Percentiles rank a stretch among this genome's conserved stretches.
Evolutionary conservation across 2,888 invertebrate species (phyloP).

Genomic region (Plebejus melissa): DNA sequence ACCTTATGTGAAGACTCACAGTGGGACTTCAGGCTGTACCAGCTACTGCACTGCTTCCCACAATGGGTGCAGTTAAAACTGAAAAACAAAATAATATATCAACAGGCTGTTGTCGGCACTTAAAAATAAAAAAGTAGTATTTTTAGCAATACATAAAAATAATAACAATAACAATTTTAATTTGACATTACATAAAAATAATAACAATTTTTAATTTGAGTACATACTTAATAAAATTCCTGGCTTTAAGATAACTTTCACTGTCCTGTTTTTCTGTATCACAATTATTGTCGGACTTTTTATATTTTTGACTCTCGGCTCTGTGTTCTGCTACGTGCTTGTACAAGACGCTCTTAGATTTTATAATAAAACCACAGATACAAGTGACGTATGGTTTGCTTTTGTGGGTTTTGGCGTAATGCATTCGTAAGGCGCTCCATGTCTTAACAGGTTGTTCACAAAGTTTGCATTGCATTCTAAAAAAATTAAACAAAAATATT

Average conservation of each 20-base stretch:
- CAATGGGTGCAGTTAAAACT: conserved; percentile 70
- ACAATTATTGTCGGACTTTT: conserved; percentile 43
- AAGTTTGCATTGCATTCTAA: conserved; percentile 57
- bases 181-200: background rate
- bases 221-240: conserved; percentile 65
- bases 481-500: conserved; percentile 37
- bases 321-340: conserved; percentile 67
- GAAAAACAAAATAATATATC: conserved; percentile 27
- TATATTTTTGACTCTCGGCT: conserved; percentile 51
- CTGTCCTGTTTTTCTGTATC: conserved; percentile 47
- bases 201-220: background rate
- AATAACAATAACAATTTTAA: no score
- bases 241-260: conserved; percentile 55
- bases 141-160: no score
- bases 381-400: conserved; percentile 57
- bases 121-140: background rate
- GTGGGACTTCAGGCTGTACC: conserved; percentile 69
- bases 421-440: conserved; percentile 54
- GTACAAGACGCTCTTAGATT: conserved; percentile 64
- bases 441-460: conserved; percentile 56
- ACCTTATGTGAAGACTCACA: conserved; percentile 56
- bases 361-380: conserved; percentile 60
- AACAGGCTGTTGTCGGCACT: background rate
- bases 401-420: conserved; percentile 56
- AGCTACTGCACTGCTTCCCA: conserved; percentile 62